These are phyloP conservation scores for Bombycilla garrulus DNA, from an alignment of 2,113 vertebrate genomes.

Conservation along the genomic window DNA sequence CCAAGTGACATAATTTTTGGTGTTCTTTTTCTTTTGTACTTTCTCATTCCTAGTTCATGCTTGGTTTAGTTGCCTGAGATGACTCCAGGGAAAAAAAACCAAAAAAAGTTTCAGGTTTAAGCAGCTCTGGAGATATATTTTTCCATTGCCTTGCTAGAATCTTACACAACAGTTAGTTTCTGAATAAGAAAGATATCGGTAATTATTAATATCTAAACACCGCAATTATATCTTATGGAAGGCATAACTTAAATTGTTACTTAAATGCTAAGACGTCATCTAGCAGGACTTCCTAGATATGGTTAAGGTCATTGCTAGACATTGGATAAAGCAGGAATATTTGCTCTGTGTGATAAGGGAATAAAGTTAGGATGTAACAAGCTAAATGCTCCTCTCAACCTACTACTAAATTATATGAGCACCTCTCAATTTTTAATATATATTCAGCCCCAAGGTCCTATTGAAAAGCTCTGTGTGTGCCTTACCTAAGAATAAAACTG, in stretches of 20 bases:
- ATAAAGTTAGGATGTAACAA: neutral
- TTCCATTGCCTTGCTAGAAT: neutral
- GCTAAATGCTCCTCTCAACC: neutral
- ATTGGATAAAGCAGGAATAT: neutral
- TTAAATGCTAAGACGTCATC: neutral
- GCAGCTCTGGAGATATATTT: neutral
- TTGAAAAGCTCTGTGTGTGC: neutral
- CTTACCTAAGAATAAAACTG: neutral
- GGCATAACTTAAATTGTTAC: neutral
- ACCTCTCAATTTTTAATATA: constrained; percentile 4
- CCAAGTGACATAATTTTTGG: neutral
- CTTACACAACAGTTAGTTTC: neutral
- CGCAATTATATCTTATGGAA: neutral
- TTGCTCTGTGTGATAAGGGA: neutral
- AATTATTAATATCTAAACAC: neutral
- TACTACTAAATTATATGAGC: neutral
- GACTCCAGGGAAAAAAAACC: neutral
- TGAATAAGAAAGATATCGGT: neutral
- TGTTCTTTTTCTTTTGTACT: neutral
- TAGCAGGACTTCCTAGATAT: neutral
- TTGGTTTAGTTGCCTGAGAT: neutral
- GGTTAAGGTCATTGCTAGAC: neutral
- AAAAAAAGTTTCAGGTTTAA: neutral
- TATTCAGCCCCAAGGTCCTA: neutral
- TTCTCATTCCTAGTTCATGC: neutral